Evolutionary conservation across 2,888 invertebrate genomes (phyloP).

Genomic region (Eupeodes latifasciatus): DNA sequence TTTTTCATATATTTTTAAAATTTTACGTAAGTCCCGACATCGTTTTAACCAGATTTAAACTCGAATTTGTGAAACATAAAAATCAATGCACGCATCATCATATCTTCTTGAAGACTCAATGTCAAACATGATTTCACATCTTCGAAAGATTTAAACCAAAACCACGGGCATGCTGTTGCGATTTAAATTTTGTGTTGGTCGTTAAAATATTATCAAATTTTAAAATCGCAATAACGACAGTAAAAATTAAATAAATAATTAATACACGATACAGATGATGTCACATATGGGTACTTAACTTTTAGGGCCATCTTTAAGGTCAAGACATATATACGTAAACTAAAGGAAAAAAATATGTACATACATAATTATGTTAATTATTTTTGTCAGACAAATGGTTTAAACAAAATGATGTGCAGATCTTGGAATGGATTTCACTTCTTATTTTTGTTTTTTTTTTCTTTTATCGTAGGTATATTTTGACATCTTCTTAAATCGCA

Average conservation of each 20-base stretch:
- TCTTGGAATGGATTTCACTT: slow-evolving; percentile 17
- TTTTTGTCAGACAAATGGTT: slow-evolving; percentile 23
- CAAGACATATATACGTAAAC: neutral
- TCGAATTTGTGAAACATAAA: too few relatives aligned
- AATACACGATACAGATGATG: slow-evolving; percentile 1
- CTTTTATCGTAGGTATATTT: neutral
- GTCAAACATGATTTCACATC: slow-evolving; percentile 30
- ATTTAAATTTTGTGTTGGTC: neutral
- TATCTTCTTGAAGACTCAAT: neutral
- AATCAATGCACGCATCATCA: slow-evolving; percentile 14
- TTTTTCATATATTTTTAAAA: slow-evolving; percentile 16
- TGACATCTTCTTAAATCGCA: neutral
- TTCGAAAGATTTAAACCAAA: neutral
- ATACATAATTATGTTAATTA: neutral
- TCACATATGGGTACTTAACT: slow-evolving; percentile 1
- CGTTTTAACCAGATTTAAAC: slow-evolving; percentile 3
- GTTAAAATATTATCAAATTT: slow-evolving; percentile 3
- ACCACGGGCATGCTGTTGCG: neutral
- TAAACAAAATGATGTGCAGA: neutral
- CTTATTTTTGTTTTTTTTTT: neutral
- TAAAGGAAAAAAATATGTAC: neutral
- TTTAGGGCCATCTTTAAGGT: slow-evolving; percentile 34
- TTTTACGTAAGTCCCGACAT: neutral
- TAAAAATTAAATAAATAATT: slow-evolving; percentile 27
- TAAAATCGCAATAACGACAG: slow-evolving; percentile 7